Base-by-base conservation (phyloP, 2,888 invertebrate genomes). In the Hemicrepidius hirtus region DNA sequence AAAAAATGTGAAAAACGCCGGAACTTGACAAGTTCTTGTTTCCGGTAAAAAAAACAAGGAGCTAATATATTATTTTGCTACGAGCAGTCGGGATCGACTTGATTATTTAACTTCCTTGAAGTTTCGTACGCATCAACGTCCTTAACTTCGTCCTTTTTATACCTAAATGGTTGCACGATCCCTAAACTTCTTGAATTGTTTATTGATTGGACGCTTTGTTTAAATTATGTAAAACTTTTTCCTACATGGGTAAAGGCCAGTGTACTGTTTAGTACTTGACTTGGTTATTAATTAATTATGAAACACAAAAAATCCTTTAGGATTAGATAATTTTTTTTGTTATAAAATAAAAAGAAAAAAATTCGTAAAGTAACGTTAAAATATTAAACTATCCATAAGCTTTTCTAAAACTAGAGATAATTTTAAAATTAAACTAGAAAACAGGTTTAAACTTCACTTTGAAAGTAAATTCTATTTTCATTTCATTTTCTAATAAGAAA, bases 101-200 rank as follows among this genome's bases (percentile, higher is more conserved):
- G 24, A 50, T 50, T 50, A 50, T 50, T 50, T 50, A 50, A 50
- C 50, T 21, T 50, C 21, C 50, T 6, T 1, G 50, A 28, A 21
- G 21, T 21, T 50, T 18, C 21, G 3, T 21, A 4, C 50, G 21
- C 50, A 50, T 13, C 50, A 24, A 50, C 21, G n/a, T 6, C 10
- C 50, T 13, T 6, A 50, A 21, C 50, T 50, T 50, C 5, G 50
- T 10, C 50, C 28, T n/a, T 50, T 50, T 50, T 50, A 28, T 50
- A 50, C 24, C 28, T 21, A 12, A 50, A n/a, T 20, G 7, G 20
- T 6, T 21, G 50, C 21, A n/a, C 21, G 28, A 50, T 21, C 12
- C 50, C 24, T 3, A n/a, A 28, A 21, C 7, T 20, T 28, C n/a
- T 21, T 50, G 50, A 50, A 50, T 50, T 24, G 20, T 50, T 50